phyloP scores from a whole-genome alignment of 1,140 invertebrate genomes.

The Riptortus pedestris region DNA sequence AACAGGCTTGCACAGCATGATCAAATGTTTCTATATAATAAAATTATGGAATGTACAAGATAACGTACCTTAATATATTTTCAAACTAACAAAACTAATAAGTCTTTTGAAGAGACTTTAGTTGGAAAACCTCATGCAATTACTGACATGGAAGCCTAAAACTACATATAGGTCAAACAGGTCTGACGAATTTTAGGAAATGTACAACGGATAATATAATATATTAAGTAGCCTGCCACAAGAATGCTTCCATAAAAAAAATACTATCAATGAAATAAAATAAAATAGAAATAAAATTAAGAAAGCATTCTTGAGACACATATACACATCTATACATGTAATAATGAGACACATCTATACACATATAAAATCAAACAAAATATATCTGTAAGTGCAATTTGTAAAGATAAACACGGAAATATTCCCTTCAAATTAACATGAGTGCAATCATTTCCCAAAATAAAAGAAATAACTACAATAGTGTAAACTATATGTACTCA shows the following conservation, averaged over 20 bases:
- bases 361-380: neutral
- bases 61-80: slow-evolving; percentile 1
- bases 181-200: neutral
- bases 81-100: neutral
- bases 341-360: neutral
- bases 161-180: neutral
- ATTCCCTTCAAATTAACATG: neutral
- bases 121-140: neutral
- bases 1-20: neutral
- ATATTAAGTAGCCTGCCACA: slow-evolving; percentile 12
- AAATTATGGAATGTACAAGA: slow-evolving; percentile 11
- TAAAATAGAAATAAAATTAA: neutral
- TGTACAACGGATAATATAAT: neutral
- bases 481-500: neutral
- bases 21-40: neutral
- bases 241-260: slow-evolving; percentile 2
- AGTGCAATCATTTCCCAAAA: slow-evolving; percentile 12
- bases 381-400: neutral
- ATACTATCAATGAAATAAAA: neutral
- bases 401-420: neutral
- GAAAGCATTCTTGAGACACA: slow-evolving; percentile 7
- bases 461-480: neutral
- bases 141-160: slow-evolving; percentile 9
- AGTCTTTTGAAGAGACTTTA: slow-evolving; percentile 10
- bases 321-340: neutral